phyloP scores from a whole-genome alignment of 2,113 vertebrate species.

The Cololabis saira region DNA sequence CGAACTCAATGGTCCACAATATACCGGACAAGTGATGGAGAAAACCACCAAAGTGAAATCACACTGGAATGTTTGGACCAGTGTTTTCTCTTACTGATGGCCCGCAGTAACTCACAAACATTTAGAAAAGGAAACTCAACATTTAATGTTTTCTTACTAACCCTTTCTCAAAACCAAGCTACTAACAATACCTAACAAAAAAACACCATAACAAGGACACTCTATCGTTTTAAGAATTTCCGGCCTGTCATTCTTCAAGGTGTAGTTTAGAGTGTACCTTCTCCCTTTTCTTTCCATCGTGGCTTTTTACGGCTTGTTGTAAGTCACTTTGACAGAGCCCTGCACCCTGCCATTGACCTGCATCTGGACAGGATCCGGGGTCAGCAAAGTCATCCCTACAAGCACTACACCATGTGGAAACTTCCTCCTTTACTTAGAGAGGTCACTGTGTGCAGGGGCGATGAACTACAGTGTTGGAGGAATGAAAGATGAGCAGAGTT shows the following conservation, averaged over 20 bases:
- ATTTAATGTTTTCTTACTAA: constrained; percentile 51
- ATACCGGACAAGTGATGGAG: constrained; percentile 11
- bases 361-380: constrained; percentile 84
- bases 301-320: constrained; percentile 71
- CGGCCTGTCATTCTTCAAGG: constrained; percentile 50
- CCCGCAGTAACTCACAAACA: constrained; percentile 50
- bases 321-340: constrained; percentile 75
- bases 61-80: constrained; percentile 31
- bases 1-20: constrained; percentile 43
- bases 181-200: constrained; percentile 40
- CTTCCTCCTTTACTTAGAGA: constrained; percentile 61
- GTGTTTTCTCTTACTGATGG: constrained; percentile 34
- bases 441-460: constrained; percentile 38
- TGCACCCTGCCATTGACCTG: constrained; percentile 72
- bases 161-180: constrained; percentile 46
- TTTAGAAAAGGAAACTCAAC: constrained; percentile 46
- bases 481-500: constrained; percentile 11
- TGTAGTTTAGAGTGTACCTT: constrained; percentile 51
- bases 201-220: constrained; percentile 42
- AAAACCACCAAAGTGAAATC: constrained; percentile 18
- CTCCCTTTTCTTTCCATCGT: constrained; percentile 41
- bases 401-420: constrained; percentile 80
- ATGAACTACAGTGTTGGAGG: constrained; percentile 8
- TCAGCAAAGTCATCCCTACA: constrained; percentile 68
- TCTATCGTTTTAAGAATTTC: constrained; percentile 44